Base-by-base conservation (phyloP, 92 coral and sea anemone species). In the Zoanthus gigantus region DNA sequence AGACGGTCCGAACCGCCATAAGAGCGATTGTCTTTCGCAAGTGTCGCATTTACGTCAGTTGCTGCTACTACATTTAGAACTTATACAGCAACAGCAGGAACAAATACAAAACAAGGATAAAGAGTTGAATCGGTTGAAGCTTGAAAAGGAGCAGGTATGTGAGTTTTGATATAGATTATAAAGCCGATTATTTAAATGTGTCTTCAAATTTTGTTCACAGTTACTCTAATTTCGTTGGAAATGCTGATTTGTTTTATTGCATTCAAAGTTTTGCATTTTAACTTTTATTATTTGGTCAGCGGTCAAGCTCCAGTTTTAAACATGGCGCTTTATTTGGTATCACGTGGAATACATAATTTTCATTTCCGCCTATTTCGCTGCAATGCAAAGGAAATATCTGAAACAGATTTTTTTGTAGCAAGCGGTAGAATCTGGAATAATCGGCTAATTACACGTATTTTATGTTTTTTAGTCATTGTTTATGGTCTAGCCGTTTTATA, bases 41-140 rank as follows among this genome's bases (percentile, higher is more conserved):
- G 95, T 93, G 68, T 84, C 98, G 58, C 97, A 97, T 77, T 92
- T 96, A 76, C 94, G 98, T 86, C 97, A 97, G 88, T 93, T 97
- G 84, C 84, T 97, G 79, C 80, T 97, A 83, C 90, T 97, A 44
- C 99, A 97, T 89, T 94, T 97, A 61, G 99, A 97, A 81, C 98
- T 97, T 31, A 97, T 97, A 83, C 98, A 97, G 69, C 99, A 95
- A 52, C 99, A 97, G 65, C 99, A 97, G 72, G 98, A 97, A 87
- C 91, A 95, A 73, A 88, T 97, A 50, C 99, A 97, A 78, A 93
- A 86, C 90, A 95, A 96, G 83, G 99, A 97, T 83, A 84, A 90
- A 73, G 98, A 94, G 78, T 92, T 97, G 14, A 89, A 93, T 86
- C 97, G 96, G 66, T 89, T 97, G 30, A 97, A 94, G 90, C 83